Base-by-base conservation (phyloP, 2,888 invertebrate species). In the Spilarctia lutea region DNA sequence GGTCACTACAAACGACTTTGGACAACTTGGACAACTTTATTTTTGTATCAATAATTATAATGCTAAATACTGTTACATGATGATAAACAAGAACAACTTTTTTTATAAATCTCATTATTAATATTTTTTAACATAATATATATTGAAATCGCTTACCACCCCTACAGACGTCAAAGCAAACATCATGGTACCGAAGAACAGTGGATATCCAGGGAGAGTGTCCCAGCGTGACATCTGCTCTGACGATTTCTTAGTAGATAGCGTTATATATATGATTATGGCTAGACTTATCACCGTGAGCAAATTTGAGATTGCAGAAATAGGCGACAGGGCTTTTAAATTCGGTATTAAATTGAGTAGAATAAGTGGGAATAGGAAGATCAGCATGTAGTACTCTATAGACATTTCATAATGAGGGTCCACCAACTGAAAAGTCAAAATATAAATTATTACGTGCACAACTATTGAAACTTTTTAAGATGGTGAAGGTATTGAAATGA, bases 121-220 rank as follows among this genome's bases (percentile, higher is more conserved):
- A n/a, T n/a, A n/a, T n/a, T n/a, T n/a, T n/a, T n/a, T n/a, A n/a
- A 42, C 52, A 27, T 16, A 45, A 35, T 39, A 33, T n/a, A 18
- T n/a, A n/a, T 16, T 39, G 6, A 3, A n/a, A 18, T 60, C 1
- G 30, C 97, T 96, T 88, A 97, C 98, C 93, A 98, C 97, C 42
- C 97, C 98, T 52, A 98, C 97, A 2, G 98, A 97, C 84, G 97
- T 99, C 84, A 99, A 96, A 0, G 99, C 98, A 92, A 99, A 99
- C 75, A 99, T 96, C 3, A 98, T 98, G 0, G 99, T 99, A 2
- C 99, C 99, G 0, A 98, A 98, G 87, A 83, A 83, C 20, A 83
- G 70, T 24, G 83, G 83, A 39, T 83, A 83, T 16, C 97, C 97
- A 6, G 90, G 73, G 0, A 84, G 42, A 0, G 92, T 91, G 8